phyloP scores from a whole-genome alignment of 2,797 vertebrate species.

The Centroberyx gerrardi region DNA sequence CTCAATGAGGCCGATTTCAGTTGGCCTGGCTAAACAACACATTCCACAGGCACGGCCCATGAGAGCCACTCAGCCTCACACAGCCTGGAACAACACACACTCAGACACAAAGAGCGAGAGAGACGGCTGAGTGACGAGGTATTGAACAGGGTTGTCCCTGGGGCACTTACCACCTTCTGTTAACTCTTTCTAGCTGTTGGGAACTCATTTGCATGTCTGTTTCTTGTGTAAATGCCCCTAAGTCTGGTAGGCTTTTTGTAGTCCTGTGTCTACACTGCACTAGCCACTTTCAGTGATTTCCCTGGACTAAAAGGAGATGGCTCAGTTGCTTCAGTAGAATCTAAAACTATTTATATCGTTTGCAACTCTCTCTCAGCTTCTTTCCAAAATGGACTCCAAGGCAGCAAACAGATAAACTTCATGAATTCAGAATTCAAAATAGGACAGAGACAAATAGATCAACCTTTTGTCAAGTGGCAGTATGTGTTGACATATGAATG shows the following conservation, averaged over 20 bases:
- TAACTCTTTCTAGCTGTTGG: constrained; percentile 67
- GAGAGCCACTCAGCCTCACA: constrained; percentile 65
- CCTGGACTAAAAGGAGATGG: not conserved
- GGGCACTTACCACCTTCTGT: constrained; percentile 65
- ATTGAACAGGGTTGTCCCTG: constrained; percentile 55
- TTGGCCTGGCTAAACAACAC: constrained; percentile 83
- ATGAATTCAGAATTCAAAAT: not conserved
- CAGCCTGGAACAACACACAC: constrained; percentile 74
- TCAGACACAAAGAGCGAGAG: constrained; percentile 31
- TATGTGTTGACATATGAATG: not conserved
- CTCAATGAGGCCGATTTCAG: constrained; percentile 85
- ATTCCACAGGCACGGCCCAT: constrained; percentile 80
- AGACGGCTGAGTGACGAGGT: constrained; percentile 55
- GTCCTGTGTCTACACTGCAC: constrained; percentile 1
- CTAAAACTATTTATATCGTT: not conserved
- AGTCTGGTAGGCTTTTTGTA: constrained; percentile 19
- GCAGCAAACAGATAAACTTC: not conserved
- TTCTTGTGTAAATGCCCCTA: constrained; percentile 33
- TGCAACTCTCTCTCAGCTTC: not conserved
- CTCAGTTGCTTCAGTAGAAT: not conserved
- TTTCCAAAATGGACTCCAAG: not conserved
- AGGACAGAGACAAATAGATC: not conserved
- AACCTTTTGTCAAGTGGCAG: too few species aligned
- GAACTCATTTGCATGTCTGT: constrained; percentile 63
- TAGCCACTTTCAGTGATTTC: not conserved